Conservation (phyloP, 2,113 vertebrate species). For the Apodemus sylvaticus region DNA sequence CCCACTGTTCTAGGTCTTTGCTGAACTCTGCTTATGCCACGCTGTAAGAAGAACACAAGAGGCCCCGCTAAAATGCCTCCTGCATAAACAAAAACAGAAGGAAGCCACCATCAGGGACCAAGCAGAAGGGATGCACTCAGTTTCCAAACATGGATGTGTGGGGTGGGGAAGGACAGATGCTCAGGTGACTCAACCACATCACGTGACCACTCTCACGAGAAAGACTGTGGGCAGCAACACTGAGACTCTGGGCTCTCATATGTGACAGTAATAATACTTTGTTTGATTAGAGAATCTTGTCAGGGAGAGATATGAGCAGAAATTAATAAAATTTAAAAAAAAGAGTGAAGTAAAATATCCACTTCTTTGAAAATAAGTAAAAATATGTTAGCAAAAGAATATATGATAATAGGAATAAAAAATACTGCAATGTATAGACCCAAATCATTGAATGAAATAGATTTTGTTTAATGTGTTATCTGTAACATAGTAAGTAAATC, state of each 20-base stretch:
- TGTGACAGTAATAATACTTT: background rate
- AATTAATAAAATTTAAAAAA: conserved; percentile 12
- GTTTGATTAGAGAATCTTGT: background rate
- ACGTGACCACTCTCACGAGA: background rate
- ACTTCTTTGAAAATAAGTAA: conserved; percentile 23
- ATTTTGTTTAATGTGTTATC: background rate
- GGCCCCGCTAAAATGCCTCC: background rate
- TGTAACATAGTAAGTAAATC: background rate
- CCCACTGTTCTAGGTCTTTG: background rate
- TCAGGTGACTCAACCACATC: conserved; percentile 2
- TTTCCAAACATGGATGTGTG: conserved; percentile 34
- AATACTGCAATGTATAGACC: background rate
- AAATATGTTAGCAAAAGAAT: background rate
- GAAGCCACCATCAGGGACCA: background rate
- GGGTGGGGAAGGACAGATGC: background rate
- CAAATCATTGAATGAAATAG: background rate
- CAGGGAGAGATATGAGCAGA: background rate
- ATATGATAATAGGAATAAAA: background rate
- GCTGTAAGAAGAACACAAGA: background rate
- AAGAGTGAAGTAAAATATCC: background rate
- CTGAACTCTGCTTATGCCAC: background rate
- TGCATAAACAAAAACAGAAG: conserved; percentile 18
- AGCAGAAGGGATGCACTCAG: background rate
- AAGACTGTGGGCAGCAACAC: background rate
- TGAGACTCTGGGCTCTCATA: conserved; percentile 24